phyloP scores from a whole-genome alignment of 2,113 vertebrate genomes.

The Panthera leo region DNA sequence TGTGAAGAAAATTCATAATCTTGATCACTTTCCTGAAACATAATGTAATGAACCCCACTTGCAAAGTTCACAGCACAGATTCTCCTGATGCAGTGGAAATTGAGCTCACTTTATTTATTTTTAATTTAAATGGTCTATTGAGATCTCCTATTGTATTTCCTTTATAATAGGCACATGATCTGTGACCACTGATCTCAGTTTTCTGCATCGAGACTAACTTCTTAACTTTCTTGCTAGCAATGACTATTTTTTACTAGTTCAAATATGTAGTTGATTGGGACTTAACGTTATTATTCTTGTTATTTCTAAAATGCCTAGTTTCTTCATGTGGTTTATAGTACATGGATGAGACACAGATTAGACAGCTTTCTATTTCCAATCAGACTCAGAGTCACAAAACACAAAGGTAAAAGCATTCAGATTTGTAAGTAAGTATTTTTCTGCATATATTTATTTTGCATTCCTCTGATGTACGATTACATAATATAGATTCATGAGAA shows the following conservation, averaged over 20 bases:
- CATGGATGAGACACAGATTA: background rate
- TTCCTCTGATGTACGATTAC: background rate
- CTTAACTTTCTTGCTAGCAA: background rate
- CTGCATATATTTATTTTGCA: background rate
- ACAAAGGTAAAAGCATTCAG: background rate
- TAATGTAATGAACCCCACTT: background rate
- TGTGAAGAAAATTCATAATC: background rate
- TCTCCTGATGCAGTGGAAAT: background rate
- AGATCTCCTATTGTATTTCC: background rate
- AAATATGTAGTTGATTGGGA: background rate
- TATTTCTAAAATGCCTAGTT: background rate
- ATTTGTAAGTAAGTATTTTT: slow-evolving; percentile 6
- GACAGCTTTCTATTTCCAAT: background rate
- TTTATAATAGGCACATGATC: background rate
- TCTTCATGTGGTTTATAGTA: background rate
- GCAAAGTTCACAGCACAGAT: background rate
- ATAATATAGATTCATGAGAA: background rate
- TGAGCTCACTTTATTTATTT: background rate
- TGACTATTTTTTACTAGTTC: background rate
- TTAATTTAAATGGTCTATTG: slow-evolving; percentile 3
- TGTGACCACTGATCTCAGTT: background rate
- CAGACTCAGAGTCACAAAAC: background rate
- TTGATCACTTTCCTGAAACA: background rate
- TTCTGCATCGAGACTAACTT: background rate
- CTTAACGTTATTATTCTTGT: background rate